A percentile compares a stretch with the other conserved stretches of the same genome.
Conservation (phyloP, 2,888 invertebrate species). For the Sclerodermus sp. region DNA sequence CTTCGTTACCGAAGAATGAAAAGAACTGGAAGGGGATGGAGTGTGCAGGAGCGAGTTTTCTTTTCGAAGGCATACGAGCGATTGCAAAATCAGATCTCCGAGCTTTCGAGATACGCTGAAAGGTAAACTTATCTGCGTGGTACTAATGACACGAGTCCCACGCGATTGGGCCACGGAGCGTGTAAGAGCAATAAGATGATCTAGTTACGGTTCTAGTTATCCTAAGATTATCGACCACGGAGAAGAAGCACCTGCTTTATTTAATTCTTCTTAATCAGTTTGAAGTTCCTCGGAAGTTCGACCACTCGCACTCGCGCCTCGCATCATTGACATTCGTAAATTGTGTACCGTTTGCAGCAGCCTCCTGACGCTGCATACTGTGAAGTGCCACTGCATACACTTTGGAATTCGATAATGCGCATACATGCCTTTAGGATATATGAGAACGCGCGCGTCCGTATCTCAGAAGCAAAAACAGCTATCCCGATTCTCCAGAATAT, state of each 20-base stretch:
- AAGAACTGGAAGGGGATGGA: too few species aligned
- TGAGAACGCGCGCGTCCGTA: not conserved
- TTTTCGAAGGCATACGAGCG: too few species aligned
- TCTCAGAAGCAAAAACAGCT: too few species aligned
- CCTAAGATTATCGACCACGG: slow-evolving; percentile 14
- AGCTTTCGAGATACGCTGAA: not conserved
- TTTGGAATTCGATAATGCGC: slow-evolving; percentile 19
- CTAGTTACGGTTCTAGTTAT: slow-evolving; percentile 9
- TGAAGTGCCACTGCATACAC: slow-evolving; percentile 22
- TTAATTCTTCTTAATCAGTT: slow-evolving; percentile 27
- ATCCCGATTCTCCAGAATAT: too few species aligned
- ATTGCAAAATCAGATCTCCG: too few species aligned
- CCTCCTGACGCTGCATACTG: slow-evolving; percentile 33
- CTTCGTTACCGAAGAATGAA: too few species aligned
- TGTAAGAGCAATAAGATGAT: slow-evolving; percentile 19
- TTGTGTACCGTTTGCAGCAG: slow-evolving; percentile 25
- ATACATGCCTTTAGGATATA: too few species aligned
- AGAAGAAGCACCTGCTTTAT: slow-evolving; percentile 29
- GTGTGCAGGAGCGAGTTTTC: too few species aligned
- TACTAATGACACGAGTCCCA: not conserved
- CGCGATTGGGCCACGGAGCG: slow-evolving; percentile 11
- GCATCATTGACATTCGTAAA: slow-evolving; percentile 20
- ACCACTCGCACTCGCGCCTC: slow-evolving; percentile 9
- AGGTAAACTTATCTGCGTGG: not conserved
- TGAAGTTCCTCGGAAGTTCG: slow-evolving; percentile 21